Conservation (phyloP, 2,797 vertebrate species). For the Pseudopleuronectes americanus region DNA sequence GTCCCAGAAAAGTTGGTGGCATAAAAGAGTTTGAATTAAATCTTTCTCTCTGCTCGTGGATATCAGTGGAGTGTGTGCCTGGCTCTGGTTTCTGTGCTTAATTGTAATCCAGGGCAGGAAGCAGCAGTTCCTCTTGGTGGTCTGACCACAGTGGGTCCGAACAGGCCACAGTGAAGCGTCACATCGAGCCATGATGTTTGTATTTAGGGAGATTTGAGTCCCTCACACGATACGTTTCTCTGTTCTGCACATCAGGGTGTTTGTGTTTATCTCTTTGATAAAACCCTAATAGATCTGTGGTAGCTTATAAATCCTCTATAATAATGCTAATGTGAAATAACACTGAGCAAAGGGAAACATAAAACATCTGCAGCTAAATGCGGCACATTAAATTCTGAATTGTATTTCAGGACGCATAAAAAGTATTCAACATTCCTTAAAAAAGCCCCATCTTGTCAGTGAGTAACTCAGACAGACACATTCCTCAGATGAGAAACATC, state of each 20-base stretch:
- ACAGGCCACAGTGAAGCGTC: not conserved
- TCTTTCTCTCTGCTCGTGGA: constrained; percentile 7
- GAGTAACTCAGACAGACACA: not conserved
- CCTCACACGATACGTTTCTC: not conserved
- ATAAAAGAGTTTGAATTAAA: not conserved
- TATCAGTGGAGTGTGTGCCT: constrained; percentile 3
- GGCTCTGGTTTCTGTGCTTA: constrained; percentile 14
- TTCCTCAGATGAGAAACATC: constrained; percentile 10
- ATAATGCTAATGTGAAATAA: not conserved
- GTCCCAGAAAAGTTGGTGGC: constrained; percentile 30
- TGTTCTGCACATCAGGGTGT: not conserved
- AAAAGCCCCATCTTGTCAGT: constrained; percentile 2
- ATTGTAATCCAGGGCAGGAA: constrained; percentile 15
- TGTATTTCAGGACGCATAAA: not conserved
- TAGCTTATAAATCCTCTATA: not conserved
- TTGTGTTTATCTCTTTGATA: not conserved
- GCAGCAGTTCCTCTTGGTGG: not conserved
- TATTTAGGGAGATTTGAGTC: constrained; percentile 6
- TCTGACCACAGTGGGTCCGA: not conserved
- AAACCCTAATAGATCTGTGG: not conserved
- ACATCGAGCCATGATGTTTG: not conserved
- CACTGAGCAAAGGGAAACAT: not conserved
- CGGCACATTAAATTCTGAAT: not conserved
- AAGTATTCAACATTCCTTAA: not conserved
- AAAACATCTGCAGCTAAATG: not conserved